Base-by-base conservation (phyloP, 2,113 vertebrate genomes). In the Trichomycterus rosablanca region DNA sequence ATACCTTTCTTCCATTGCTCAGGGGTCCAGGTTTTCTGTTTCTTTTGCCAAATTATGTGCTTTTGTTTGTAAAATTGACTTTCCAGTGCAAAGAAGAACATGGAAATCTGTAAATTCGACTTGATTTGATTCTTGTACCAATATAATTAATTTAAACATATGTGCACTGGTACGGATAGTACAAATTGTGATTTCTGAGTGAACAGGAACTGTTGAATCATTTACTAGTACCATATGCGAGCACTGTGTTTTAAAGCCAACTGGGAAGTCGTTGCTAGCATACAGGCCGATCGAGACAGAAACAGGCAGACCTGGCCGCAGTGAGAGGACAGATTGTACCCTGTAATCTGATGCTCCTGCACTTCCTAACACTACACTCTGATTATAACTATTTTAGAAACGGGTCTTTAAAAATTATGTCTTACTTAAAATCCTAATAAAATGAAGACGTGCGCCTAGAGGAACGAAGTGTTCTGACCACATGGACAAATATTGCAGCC, bases 261-360 rank as follows among this genome's bases (percentile, higher is more conserved):
- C 11, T 18, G 6, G 14, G 40, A 59, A 30, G 40, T 45, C 1
- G 26, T 28, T 59, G 56, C 16, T 8, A 45, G 37, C 9, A 11
- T 42, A 40, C 53, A 40, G 12, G 2, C 26, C 15, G 56, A 34
- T 15, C 15, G 40, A 44, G 44, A 18, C 11, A 61, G 20, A 26
- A 9, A 49, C 44, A 37, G 19, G 26, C 14, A 62, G 49, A 43
- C 28, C 49, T 44, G 60, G 50, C 49, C 44, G 60, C 34, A 4
- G 24, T 10, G 5, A 40, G 34, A 51, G 59, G 39, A 63, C 49
- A 63, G 37, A 53, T 43, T 44, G 60, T 53, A 6, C 59, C 52
- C 6, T 3, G 48, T 62, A 58, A 58, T 44, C 16, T 22, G 56
- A 59, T 5, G 42, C 56, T 10, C 11, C 37, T 52, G 59, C 16